Conservation (phyloP, 1,140 invertebrate species). For the Ceratina calcarata region DNA sequence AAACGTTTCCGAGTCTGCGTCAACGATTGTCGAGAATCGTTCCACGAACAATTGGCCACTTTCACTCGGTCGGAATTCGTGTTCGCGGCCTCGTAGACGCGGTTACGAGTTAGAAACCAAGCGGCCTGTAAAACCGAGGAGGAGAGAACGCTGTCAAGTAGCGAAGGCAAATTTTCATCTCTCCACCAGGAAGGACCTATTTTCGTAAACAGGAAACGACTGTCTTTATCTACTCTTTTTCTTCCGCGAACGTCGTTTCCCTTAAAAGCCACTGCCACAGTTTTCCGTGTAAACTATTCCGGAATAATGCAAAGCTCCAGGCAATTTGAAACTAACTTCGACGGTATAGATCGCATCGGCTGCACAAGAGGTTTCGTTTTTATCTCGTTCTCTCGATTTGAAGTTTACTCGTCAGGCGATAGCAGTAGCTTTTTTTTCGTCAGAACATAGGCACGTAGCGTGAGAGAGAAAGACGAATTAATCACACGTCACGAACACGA, state of each 20-base stretch:
- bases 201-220: no score
- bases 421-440: no score
- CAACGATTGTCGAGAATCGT: not conserved
- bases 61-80: conserved; percentile 27
- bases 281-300: not conserved
- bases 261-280: no score
- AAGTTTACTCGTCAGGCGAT: no score
- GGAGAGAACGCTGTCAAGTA: not conserved
- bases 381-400: no score
- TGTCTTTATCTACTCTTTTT: not conserved
- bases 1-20: no score
- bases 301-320: no score
- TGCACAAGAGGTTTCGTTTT: no score
- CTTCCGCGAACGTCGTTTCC: not conserved
- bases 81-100: not conserved
- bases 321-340: no score
- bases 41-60: conserved; percentile 23
- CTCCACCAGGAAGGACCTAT: not conserved
- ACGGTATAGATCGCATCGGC: no score
- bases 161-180: not conserved
- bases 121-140: not conserved
- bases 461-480: conserved; percentile 4
- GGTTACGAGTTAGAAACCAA: not conserved
- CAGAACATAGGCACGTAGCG: no score
- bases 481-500: conserved; percentile 26